These are phyloP conservation scores for Bombus breviceps DNA, from an alignment of 1,140 invertebrate species.

Conservation along the genomic window DNA sequence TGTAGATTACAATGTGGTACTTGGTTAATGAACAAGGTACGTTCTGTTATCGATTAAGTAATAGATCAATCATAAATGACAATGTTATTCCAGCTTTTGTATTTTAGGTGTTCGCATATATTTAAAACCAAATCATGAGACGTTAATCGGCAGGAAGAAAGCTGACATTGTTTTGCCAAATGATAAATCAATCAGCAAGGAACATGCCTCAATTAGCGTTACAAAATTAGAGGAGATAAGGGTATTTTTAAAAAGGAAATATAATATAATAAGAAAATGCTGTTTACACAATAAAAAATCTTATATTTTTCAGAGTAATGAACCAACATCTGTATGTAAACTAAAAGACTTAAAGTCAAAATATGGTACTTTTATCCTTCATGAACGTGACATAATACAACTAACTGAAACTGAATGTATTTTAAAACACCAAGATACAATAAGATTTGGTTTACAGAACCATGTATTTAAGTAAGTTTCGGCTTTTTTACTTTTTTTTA, in stretches of 20 bases:
- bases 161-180: slow-evolving; percentile 56
- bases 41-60: neutral
- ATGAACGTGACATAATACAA: slow-evolving; percentile 1
- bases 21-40: neutral
- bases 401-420: slow-evolving; percentile 31
- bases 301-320: slow-evolving; percentile 16
- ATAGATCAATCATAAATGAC: neutral
- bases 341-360: slow-evolving; percentile 63
- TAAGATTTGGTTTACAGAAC: slow-evolving; percentile 65
- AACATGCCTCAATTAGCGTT: slow-evolving; percentile 64
- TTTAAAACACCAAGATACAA: slow-evolving; percentile 49
- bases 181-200: slow-evolving; percentile 70
- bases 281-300: neutral
- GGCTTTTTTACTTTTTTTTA: neutral
- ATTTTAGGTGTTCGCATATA: slow-evolving; percentile 5
- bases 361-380: slow-evolving; percentile 61
- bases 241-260: slow-evolving; percentile 1
- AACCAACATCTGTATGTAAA: slow-evolving; percentile 42
- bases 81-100: neutral
- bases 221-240: neutral
- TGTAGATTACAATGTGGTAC: slow-evolving; percentile 20
- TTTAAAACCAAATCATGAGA: neutral
- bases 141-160: slow-evolving; percentile 59
- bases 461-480: slow-evolving; percentile 56
- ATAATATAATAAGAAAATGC: neutral